Conservation (phyloP, 2,797 vertebrate genomes). For the Platyrinchus mystaceus region DNA sequence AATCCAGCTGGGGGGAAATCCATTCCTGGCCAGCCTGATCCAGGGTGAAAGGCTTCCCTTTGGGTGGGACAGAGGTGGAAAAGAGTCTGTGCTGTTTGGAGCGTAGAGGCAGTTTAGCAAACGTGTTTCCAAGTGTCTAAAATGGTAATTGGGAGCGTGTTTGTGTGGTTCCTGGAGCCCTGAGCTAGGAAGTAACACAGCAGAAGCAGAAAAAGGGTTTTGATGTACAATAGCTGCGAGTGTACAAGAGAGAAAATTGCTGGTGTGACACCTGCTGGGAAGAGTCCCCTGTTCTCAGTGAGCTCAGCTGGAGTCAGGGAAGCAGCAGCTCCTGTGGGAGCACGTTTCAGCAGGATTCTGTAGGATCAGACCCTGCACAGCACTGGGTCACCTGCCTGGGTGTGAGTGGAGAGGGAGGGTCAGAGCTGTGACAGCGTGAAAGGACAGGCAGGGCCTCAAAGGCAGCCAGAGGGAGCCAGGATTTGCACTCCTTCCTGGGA, state of each 20-base stretch:
- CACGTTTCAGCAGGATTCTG: background rate
- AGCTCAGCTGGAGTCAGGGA: background rate
- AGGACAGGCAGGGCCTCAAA: background rate
- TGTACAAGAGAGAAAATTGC: background rate
- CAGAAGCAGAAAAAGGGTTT: background rate
- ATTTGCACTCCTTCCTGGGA: background rate
- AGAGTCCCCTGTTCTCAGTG: background rate
- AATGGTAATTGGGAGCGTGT: background rate
- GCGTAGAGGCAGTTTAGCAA: background rate
- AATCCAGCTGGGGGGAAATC: background rate
- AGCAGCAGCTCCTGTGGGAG: background rate
- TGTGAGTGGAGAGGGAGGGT: background rate
- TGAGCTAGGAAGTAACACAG: background rate
- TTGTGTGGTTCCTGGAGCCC: background rate
- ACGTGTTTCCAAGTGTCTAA: background rate
- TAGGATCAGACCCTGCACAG: background rate
- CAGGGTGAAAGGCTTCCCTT: background rate
- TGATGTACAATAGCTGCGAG: background rate
- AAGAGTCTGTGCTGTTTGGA: background rate
- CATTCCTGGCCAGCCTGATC: background rate
- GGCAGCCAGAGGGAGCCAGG: background rate
- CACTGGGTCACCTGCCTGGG: accelerated
- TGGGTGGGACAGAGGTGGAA: background rate
- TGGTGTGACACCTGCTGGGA: background rate
- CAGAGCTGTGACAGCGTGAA: background rate